Conservation (phyloP, 2,113 vertebrate genomes). For the Melanocharis versteri region DNA sequence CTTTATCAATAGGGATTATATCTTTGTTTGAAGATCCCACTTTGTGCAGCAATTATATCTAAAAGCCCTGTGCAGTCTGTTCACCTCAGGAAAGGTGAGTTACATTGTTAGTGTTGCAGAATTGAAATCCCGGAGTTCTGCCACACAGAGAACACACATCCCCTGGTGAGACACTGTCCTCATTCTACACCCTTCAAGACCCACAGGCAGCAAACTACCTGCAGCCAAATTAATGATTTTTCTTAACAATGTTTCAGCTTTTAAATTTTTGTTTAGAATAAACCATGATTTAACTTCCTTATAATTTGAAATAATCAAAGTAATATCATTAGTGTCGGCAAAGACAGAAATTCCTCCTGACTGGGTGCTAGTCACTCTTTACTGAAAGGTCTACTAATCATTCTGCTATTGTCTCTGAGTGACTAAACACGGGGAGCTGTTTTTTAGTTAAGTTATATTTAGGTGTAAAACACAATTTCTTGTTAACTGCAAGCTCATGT, state of each 20-base stretch:
- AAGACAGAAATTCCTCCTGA: background rate
- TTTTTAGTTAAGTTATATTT: background rate
- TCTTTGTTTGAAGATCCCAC: background rate
- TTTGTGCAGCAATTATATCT: background rate
- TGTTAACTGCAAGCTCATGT: background rate
- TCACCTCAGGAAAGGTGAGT: background rate
- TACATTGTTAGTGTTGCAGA: background rate
- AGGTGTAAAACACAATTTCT: background rate
- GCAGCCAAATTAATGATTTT: background rate
- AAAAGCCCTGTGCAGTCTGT: background rate
- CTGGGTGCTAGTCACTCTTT: background rate
- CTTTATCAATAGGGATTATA: background rate
- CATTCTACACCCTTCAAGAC: background rate
- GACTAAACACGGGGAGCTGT: background rate
- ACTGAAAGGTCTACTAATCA: background rate
- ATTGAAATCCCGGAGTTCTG: background rate
- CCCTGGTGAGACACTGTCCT: background rate
- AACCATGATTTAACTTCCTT: background rate
- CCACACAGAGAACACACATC: background rate
- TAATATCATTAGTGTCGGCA: background rate
- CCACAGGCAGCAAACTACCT: background rate
- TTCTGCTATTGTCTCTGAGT: background rate
- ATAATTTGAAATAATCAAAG: background rate
- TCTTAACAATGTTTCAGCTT: background rate
- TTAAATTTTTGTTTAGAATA: background rate